Evolutionary conservation across 2,797 vertebrate genomes (phyloP), one percentile per base, ranked within the genome.

Genomic region (Picus viridis): DNA sequence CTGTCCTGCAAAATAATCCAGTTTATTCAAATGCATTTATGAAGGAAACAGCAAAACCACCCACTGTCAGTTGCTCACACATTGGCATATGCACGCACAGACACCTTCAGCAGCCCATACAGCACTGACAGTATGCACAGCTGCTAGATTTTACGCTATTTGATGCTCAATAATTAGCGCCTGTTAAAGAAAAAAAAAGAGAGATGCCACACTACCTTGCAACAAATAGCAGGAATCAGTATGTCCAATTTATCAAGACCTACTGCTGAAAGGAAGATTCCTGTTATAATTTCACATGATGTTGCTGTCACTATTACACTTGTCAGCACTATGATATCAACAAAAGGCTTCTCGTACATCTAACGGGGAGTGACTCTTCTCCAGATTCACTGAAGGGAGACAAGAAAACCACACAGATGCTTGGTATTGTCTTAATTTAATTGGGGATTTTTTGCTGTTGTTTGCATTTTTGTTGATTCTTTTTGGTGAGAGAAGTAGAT

Each of bases 121-220:
- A 97, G 97, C 97, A 97, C 98, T 98, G 98, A 98, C 98, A 98
- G 97, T 98, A 96, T 84, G 96, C 98, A 98, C 97, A 98, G 98
- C 97, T 98, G 98, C 97, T 96, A 96, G 95, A 98, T 98, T 98
- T 98, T 98, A 98, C 91, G 95, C 98, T 98, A 98, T 97, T 98
- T 98, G 98, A 99, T 98, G 98, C 98, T 98, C 98, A 98, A 98
- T 98, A 98, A 99, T 99, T 98, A 99, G 97, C 91, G 95, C 97
- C 98, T 97, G 94, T 96, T 98, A 98, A 97, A 96, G 94, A 95
- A 93, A 82, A 93, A 82, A 93, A 91, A 92, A 64, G 74, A 95
- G 76, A 83, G 93, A 94, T 79, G 80, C 86, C 90, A 91, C 83
- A 83, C 89, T 96, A 81, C 95, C 95, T 97, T 95, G 92, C 70